Base-by-base conservation (phyloP, 2,888 invertebrate genomes). In the Zele albiditarsus region DNA sequence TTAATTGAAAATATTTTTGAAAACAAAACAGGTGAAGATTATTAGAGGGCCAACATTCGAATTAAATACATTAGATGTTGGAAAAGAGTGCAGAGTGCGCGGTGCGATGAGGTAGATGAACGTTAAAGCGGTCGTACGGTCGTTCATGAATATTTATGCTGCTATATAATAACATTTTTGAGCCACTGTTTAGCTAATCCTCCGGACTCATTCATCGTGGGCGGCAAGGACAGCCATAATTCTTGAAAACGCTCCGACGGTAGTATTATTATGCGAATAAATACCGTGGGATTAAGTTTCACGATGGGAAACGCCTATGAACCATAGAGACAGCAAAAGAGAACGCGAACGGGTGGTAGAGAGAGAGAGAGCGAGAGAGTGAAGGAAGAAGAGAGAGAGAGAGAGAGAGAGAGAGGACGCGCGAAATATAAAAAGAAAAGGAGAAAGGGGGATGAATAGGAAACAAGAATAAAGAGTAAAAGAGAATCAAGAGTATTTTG, bases 161-260 rank as follows among this genome's bases (percentile, higher is more conserved):
- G 85, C 88, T 87, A 89, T 89, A 89, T 89, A 89, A 89, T 89
- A 89, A 88, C 88, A 89, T 89, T 89, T 89, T 89, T 89, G 89
- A 89, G 89, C 89, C 87, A 89, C 89, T 89, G 89, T 89, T 89
- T 89, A 89, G 89, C 89, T 89, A 89, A 89, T 89, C 89, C 89
- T 87, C 86, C 83, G 88, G 84, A 89, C 89, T 89, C 89, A 86
- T 89, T 89, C 88, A 89, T 89, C 88, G 88, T 88, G 82, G 83
- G 82, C 82, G 85, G 87, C 88, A 88, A 89, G 88, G 86, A 87
- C 88, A 86, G 89, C 87, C 80, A 88, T 89, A 88, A 88, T 88
- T 89, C 89, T 88, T 86, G 87, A 87, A 87, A 89, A 88, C 87
- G 88, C 85, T 84, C 85, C 85, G 79, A 85, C 85, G 85, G 84